Evolutionary conservation across 2,888 invertebrate species (phyloP).

Genomic region (Ichneumoninae sp.): DNA sequence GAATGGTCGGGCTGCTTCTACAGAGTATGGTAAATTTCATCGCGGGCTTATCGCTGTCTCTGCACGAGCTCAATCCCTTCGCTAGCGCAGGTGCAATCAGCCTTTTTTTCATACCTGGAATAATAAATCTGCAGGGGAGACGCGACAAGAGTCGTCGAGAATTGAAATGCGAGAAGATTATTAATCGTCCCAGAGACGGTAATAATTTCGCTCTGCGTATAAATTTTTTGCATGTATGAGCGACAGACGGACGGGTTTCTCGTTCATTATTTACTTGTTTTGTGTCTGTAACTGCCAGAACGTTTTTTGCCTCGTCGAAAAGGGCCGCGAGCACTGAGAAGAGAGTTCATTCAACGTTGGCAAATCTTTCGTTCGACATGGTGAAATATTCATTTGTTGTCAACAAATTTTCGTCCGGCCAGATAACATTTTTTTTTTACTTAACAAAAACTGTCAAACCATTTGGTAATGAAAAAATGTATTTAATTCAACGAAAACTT

Average conservation of each 20-base stretch:
- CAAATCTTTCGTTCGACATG: too few species aligned
- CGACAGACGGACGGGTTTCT: not conserved
- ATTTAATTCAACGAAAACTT: too few species aligned
- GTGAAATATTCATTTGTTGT: too few species aligned
- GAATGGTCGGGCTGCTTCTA: not conserved
- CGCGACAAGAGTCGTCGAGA: not conserved
- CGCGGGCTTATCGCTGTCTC: not conserved
- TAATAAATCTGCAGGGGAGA: not conserved
- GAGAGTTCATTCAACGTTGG: too few species aligned
- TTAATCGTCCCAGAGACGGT: not conserved
- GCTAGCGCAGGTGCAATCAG: not conserved
- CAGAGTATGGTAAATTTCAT: not conserved
- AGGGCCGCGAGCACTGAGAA: conserved; percentile 3
- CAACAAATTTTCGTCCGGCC: too few species aligned
- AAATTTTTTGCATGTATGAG: conserved; percentile 11
- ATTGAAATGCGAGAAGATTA: not conserved
- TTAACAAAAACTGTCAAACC: too few species aligned
- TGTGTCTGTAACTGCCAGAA: not conserved
- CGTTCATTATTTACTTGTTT: conserved; percentile 13
- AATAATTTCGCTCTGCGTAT: conserved; percentile 22
- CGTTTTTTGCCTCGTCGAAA: conserved; percentile 20
- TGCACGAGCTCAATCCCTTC: not conserved
- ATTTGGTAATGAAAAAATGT: too few species aligned
- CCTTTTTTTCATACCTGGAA: not conserved
- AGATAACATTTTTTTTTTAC: too few species aligned